Percentiles rank a stretch among this genome's conserved stretches.
These are phyloP conservation scores for Mercenaria mercenaria DNA, from an alignment of 1,140 invertebrate genomes.

Conservation along the genomic window DNA sequence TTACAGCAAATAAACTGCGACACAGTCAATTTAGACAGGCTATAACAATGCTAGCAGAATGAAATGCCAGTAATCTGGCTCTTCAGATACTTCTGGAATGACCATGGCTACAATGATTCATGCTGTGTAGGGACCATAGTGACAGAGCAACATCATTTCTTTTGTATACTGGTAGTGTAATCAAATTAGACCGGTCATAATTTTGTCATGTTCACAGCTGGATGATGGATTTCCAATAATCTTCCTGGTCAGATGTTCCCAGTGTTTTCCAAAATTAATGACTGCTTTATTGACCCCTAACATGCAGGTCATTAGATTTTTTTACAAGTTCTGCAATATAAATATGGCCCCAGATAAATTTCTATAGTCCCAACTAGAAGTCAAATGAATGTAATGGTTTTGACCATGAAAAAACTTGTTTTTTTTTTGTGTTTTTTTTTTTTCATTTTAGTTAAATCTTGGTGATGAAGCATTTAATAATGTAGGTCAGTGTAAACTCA, in stretches of 20 bases:
- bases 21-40: too few relatives aligned
- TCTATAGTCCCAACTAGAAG: too few relatives aligned
- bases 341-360: too few relatives aligned
- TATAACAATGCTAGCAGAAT: too few relatives aligned
- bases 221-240: conserved; percentile 45
- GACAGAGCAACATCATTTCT: not conserved
- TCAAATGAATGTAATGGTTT: too few relatives aligned
- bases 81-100: not conserved
- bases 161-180: conserved; percentile 17
- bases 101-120: not conserved
- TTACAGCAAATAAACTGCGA: too few relatives aligned
- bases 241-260: not conserved
- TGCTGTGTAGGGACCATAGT: not conserved
- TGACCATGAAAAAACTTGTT: too few relatives aligned
- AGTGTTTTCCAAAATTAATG: conserved; percentile 12
- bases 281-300: conserved; percentile 48
- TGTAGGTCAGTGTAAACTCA: too few relatives aligned
- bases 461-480: too few relatives aligned
- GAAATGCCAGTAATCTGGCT: too few relatives aligned
- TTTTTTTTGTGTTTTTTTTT: too few relatives aligned
- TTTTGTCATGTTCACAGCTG: conserved; percentile 31
- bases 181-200: conserved; percentile 56
- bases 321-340: not conserved
- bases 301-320: conserved; percentile 43
- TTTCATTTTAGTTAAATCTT: too few relatives aligned